Conservation (phyloP, 2,113 vertebrate species). For the Nicator chloris region DNA sequence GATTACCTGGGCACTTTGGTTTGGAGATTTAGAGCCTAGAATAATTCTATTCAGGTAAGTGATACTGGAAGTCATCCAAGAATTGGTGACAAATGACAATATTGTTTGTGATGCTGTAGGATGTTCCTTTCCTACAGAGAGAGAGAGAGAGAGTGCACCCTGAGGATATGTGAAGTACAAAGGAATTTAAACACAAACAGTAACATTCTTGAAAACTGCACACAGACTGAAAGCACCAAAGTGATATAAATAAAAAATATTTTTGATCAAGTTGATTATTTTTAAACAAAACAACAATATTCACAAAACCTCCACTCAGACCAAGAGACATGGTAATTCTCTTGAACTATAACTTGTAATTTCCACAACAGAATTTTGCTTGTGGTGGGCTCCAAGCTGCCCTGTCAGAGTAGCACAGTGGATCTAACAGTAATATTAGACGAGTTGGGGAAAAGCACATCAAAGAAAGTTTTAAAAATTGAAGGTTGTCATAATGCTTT, state of each 20-base stretch:
- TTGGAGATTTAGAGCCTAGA: neutral
- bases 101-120: neutral
- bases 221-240: neutral
- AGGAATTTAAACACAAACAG: neutral
- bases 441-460: neutral
- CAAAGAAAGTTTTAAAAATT: neutral
- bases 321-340: neutral
- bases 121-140: neutral
- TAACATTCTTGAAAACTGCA: neutral
- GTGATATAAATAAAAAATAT: neutral
- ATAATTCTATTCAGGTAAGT: neutral
- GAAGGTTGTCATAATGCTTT: neutral
- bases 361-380: neutral
- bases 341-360: neutral
- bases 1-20: neutral
- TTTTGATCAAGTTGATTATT: neutral
- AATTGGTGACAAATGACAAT: neutral
- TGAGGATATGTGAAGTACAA: neutral
- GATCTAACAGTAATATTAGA: neutral
- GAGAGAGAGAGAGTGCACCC: neutral
- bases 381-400: neutral
- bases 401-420: neutral
- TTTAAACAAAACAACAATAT: neutral
- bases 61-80: neutral
- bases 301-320: neutral